A percentile compares a stretch with the other conserved stretches of the same genome.
phyloP scores from a whole-genome alignment of 1,140 invertebrate genomes.

The Popillia japonica region DNA sequence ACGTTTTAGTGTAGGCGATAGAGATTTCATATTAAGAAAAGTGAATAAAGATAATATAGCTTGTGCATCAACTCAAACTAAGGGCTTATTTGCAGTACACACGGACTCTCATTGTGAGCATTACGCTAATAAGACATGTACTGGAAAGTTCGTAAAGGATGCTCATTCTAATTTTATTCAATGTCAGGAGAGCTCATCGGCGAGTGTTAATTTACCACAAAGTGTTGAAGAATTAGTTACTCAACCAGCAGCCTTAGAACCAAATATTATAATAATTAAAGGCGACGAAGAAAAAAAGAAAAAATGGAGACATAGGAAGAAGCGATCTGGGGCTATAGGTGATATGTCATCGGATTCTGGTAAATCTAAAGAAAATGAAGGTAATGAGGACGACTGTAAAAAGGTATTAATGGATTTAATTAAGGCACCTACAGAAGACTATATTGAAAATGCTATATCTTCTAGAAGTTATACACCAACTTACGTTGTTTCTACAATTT shows the following conservation, averaged over 20 bases:
- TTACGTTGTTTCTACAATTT: not conserved
- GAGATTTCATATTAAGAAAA: not conserved
- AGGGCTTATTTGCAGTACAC: not conserved
- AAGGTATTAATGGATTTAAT: not conserved
- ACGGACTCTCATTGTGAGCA: not conserved
- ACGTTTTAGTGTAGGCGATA: slow-evolving; percentile 8
- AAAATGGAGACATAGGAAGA: not conserved
- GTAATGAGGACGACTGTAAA: not conserved
- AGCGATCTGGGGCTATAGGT: not conserved
- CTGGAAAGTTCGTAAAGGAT: not conserved
- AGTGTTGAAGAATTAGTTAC: not conserved
- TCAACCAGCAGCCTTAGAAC: not conserved
- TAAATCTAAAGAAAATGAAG: not conserved
- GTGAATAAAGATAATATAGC: not conserved
- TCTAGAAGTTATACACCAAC: not conserved
- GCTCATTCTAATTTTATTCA: not conserved
- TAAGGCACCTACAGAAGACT: not conserved
- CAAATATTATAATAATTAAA: slow-evolving; percentile 8
- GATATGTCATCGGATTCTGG: not conserved
- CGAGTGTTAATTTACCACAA: not conserved
- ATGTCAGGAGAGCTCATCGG: too few relatives aligned
- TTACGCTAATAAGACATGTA: not conserved
- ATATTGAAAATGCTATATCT: not conserved
- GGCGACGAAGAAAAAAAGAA: not conserved
- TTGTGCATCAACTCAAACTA: not conserved